Conservation (phyloP, 92 coral and sea anemone species). For the Zoanthus solanderi region DNA sequence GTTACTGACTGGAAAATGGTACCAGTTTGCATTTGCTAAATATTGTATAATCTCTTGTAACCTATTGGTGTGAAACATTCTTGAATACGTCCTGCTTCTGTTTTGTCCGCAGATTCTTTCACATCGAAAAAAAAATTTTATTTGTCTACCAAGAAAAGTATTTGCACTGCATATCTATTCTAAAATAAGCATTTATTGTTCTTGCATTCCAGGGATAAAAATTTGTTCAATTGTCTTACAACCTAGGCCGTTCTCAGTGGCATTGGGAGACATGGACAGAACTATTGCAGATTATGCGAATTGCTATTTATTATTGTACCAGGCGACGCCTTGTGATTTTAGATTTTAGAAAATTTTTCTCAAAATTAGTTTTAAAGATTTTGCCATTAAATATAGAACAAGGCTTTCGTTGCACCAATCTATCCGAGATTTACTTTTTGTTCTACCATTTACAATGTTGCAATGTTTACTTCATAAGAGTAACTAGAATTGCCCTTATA, state of each 20-base stretch:
- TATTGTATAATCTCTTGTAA: no score
- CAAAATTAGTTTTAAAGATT: background rate
- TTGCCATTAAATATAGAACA: background rate
- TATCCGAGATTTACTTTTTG: background rate
- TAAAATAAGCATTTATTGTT: background rate
- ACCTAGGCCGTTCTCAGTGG: background rate
- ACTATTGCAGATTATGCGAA: constrained; percentile 5
- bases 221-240: background rate
- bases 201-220: background rate
- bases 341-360: background rate
- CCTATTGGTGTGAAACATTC: no score
- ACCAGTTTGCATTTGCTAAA: no score
- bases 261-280: constrained; percentile 7
- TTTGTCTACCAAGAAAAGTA: no score
- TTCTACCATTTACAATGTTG: background rate
- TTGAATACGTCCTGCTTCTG: no score
- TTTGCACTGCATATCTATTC: background rate
- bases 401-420: background rate
- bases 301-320: background rate
- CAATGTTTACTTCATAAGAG: background rate
- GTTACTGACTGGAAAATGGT: no score
- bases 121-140: background rate
- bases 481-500: constrained; percentile 21
- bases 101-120: no score
- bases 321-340: background rate